Conservation (phyloP, 2,113 vertebrate species). For the Bubo scandiacus region DNA sequence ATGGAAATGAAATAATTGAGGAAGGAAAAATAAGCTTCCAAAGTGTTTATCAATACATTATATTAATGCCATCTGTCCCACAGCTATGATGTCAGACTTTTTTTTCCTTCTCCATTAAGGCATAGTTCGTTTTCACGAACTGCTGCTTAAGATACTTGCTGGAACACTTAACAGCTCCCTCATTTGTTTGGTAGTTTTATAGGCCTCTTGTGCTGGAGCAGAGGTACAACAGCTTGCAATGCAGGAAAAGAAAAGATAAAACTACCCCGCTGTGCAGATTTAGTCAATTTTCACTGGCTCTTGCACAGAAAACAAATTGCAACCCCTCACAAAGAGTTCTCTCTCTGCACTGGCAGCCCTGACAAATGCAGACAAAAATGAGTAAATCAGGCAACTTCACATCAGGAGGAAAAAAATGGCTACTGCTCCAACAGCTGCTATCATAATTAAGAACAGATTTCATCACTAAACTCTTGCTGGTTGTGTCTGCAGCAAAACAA, state of each 20-base stretch:
- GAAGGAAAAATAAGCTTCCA: slow-evolving; percentile 48
- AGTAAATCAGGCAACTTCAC: slow-evolving; percentile 79
- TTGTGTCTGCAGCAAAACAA: slow-evolving; percentile 79
- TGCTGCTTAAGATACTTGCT: slow-evolving; percentile 69
- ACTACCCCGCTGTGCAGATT: slow-evolving; percentile 74
- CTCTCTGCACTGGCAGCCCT: slow-evolving; percentile 74
- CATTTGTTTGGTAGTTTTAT: slow-evolving; percentile 75
- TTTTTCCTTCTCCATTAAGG: slow-evolving; percentile 53
- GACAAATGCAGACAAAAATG: slow-evolving; percentile 75
- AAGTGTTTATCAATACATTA: slow-evolving; percentile 59
- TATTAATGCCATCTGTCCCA: slow-evolving; percentile 67
- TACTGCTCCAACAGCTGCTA: slow-evolving; percentile 79
- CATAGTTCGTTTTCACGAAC: slow-evolving; percentile 59
- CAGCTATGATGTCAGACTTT: slow-evolving; percentile 16
- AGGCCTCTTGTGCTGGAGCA: slow-evolving; percentile 71
- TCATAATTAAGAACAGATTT: slow-evolving; percentile 87
- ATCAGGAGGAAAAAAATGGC: slow-evolving; percentile 73
- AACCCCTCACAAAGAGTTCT: slow-evolving; percentile 72
- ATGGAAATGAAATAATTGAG: slow-evolving; percentile 28
- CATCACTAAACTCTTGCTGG: slow-evolving; percentile 79
- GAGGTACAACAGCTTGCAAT: slow-evolving; percentile 76
- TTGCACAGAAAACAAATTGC: slow-evolving; percentile 79
- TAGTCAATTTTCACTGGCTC: slow-evolving; percentile 77
- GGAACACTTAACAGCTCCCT: slow-evolving; percentile 70
- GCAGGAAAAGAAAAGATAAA: slow-evolving; percentile 72